Evolutionary conservation across 2,113 vertebrate genomes (phyloP).

Genomic region (Psittacus erithacus): DNA sequence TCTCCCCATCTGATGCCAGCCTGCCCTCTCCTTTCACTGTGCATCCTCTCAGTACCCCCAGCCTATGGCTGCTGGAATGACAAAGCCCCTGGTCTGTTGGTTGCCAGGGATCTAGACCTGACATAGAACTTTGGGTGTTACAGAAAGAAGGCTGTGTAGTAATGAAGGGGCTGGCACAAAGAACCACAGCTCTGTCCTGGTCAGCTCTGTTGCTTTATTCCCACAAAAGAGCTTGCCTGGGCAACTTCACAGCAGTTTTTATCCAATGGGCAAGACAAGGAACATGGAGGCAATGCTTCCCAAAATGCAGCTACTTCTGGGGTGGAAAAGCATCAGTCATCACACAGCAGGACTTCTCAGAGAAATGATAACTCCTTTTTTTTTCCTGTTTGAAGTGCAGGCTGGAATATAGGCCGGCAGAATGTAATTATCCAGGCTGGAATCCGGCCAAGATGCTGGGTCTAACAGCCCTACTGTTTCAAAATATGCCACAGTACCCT

Average conservation of each 20-base stretch:
- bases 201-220: not conserved
- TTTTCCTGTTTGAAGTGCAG: slow-evolving; percentile 13
- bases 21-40: fast-evolving
- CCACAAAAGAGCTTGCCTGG: not conserved
- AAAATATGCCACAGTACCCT: slow-evolving; percentile 70
- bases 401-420: slow-evolving; percentile 61
- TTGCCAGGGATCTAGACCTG: not conserved
- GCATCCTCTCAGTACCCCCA: not conserved
- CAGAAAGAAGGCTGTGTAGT: not conserved
- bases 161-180: not conserved
- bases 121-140: not conserved
- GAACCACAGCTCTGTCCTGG: not conserved
- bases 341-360: not conserved
- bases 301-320: not conserved
- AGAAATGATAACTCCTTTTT: not conserved
- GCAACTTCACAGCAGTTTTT: not conserved
- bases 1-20: slow-evolving; percentile 16
- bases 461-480: slow-evolving; percentile 72
- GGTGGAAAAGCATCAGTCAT: not conserved
- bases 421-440: slow-evolving; percentile 71
- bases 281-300: not conserved
- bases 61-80: not conserved
- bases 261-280: not conserved
- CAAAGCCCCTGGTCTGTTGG: not conserved
- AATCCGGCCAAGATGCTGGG: slow-evolving; percentile 63